phyloP scores from a whole-genome alignment of 1,140 invertebrate genomes.

The Sinonovacula constricta region DNA sequence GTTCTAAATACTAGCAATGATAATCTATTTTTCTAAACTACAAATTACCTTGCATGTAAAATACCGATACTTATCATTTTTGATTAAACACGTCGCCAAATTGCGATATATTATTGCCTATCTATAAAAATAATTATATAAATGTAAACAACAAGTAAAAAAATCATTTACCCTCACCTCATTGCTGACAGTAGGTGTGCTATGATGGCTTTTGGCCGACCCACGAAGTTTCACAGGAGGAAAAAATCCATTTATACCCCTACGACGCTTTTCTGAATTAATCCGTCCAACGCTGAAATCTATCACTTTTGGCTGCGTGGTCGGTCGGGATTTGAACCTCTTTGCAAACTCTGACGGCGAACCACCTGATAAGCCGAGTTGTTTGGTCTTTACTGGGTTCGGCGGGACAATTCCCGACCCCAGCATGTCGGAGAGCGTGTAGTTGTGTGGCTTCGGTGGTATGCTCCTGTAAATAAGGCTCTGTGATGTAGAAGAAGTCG shows the following conservation, averaged over 20 bases:
- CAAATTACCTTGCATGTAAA: too few species aligned
- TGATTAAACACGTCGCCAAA: too few species aligned
- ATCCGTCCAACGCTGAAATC: conserved; percentile 57
- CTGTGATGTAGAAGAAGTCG: conserved; percentile 24
- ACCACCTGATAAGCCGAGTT: conserved; percentile 56
- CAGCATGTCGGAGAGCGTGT: conserved; percentile 56
- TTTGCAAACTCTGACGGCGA: conserved; percentile 60
- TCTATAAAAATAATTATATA: too few species aligned
- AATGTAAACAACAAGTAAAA: too few species aligned
- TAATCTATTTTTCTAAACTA: too few species aligned
- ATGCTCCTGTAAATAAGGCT: conserved; percentile 60
- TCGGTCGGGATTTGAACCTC: conserved; percentile 57
- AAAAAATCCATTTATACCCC: conserved; percentile 52
- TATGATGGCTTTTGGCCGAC: conserved; percentile 30
- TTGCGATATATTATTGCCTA: too few species aligned
- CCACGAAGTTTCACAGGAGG: conserved; percentile 45
- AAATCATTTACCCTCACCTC: too few species aligned
- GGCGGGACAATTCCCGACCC: conserved; percentile 3
- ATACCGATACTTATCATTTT: too few species aligned
- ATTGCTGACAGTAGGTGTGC: not conserved
- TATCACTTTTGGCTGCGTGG: conserved; percentile 60
- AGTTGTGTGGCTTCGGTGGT: conserved; percentile 58
- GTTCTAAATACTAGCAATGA: too few species aligned
- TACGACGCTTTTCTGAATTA: conserved; percentile 24
- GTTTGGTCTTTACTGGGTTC: conserved; percentile 20